Conservation (phyloP, 2,888 invertebrate species). For the Piscicola geometra region DNA sequence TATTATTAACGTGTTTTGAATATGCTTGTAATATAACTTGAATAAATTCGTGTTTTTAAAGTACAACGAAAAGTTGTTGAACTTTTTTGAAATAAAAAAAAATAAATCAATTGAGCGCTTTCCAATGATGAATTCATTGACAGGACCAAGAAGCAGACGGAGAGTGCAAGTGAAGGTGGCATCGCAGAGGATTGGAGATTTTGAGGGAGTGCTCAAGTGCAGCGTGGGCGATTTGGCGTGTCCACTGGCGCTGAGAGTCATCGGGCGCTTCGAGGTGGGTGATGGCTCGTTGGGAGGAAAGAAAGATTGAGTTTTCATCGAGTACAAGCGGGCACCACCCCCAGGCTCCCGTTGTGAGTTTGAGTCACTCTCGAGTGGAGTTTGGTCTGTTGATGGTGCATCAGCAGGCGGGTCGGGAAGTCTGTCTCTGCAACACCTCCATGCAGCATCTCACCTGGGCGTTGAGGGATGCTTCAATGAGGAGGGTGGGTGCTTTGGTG, state of each 20-base stretch:
- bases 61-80: too few relatives aligned
- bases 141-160: too few relatives aligned
- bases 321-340: too few relatives aligned
- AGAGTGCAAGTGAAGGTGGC: too few relatives aligned
- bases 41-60: too few relatives aligned
- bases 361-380: neutral
- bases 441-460: neutral
- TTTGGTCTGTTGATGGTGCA: conserved; percentile 7
- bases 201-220: neutral
- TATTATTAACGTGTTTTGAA: too few relatives aligned
- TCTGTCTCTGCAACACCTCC: neutral
- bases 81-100: too few relatives aligned
- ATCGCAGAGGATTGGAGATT: neutral
- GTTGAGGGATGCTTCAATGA: neutral
- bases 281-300: too few relatives aligned
- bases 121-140: too few relatives aligned
- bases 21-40: too few relatives aligned
- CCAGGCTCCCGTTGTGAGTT: neutral
- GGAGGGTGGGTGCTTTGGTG: neutral
- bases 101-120: too few relatives aligned
- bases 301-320: too few relatives aligned
- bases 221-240: neutral
- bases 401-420: neutral
- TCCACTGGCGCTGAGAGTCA: neutral
- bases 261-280: neutral